phyloP scores from a whole-genome alignment of 2,888 invertebrate species.

The Conops quadrifasciatus region DNA sequence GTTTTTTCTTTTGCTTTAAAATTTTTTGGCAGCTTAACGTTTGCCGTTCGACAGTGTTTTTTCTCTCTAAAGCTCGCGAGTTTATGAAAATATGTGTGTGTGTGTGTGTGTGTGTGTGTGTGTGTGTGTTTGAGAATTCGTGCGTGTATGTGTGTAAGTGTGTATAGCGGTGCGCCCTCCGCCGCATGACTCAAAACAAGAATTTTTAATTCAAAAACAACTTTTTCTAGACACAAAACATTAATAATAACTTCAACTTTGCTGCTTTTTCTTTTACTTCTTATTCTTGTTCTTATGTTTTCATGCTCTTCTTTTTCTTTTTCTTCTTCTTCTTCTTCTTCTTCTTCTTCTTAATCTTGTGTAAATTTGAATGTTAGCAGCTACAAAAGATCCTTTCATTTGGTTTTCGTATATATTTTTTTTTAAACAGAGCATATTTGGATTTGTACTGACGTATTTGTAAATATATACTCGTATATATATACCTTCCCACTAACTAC shows the following conservation, averaged over 20 bases:
- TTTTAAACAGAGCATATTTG: too few species aligned
- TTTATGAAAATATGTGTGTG: constrained; percentile 20
- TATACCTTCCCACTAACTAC: too few species aligned
- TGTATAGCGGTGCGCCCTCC: constrained; percentile 43
- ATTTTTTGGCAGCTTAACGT: constrained; percentile 1
- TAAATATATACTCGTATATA: too few species aligned
- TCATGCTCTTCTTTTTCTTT: background rate
- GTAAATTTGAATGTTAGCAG: too few species aligned
- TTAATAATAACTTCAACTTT: constrained; percentile 53
- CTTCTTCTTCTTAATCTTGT: too few species aligned
- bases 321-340: constrained; percentile 38
- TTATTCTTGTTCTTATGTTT: constrained; percentile 9
- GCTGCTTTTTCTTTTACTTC: constrained; percentile 37
- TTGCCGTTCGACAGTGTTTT: background rate
- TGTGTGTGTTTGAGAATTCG: constrained; percentile 1
- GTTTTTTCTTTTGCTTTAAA: constrained; percentile 31
- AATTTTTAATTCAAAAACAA: constrained; percentile 55
- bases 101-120: constrained; percentile 39
- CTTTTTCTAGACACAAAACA: constrained; percentile 56
- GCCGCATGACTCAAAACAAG: constrained; percentile 49
- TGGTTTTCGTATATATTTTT: too few species aligned
- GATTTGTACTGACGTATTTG: too few species aligned
- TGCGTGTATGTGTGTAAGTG: constrained; percentile 35
- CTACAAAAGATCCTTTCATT: too few species aligned
- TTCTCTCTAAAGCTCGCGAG: background rate